Evolutionary conservation across 2,797 vertebrate species (phyloP).

Genomic region (Diceros bicornis): DNA sequence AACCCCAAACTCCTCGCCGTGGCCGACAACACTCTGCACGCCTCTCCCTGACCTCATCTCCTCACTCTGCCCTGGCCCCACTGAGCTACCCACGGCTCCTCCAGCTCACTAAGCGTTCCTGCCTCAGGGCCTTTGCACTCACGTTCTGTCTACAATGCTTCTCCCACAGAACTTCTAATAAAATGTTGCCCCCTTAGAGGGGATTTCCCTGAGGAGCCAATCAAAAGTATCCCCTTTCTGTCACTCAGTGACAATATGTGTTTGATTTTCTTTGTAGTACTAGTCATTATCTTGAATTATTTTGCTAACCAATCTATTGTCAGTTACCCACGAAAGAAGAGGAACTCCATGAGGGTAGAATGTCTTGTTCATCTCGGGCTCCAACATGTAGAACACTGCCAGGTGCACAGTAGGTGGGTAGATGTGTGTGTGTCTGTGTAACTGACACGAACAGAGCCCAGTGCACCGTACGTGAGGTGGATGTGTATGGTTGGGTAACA

Average conservation of each 20-base stretch:
- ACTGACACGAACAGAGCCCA: too few species aligned
- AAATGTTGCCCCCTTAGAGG: neutral
- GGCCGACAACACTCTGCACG: neutral
- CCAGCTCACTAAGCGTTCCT: neutral
- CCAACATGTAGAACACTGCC: neutral
- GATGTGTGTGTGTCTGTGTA: too few species aligned
- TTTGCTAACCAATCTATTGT: neutral
- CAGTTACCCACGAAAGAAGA: neutral
- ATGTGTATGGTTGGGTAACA: neutral
- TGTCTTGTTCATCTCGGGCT: too few species aligned
- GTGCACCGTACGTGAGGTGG: rapidly evolving
- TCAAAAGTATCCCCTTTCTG: neutral
- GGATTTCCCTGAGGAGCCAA: neutral
- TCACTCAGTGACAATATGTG: neutral
- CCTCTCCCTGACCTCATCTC: neutral
- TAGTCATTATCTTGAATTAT: neutral
- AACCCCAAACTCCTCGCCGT: neutral
- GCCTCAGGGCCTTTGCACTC: neutral
- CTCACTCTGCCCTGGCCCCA: neutral
- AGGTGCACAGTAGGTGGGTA: too few species aligned
- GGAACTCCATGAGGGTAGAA: neutral
- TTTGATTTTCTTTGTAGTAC: neutral
- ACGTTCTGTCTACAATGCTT: neutral
- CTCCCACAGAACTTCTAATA: neutral
- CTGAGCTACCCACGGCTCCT: neutral